phyloP scores from a whole-genome alignment of 2,113 vertebrate genomes.

The Pterophyllum scalare region DNA sequence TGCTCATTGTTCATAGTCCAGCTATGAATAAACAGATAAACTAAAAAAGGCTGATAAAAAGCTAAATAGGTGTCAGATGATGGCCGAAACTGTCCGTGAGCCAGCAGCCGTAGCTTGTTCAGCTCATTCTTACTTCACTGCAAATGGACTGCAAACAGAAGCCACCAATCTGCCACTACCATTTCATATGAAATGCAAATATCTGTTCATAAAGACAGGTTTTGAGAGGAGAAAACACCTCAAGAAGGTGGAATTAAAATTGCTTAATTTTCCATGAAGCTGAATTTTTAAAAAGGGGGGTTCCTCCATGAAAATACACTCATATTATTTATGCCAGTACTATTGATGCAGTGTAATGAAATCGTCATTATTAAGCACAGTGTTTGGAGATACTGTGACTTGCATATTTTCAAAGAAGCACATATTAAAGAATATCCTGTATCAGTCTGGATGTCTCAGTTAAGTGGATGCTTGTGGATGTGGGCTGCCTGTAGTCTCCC shows the following conservation, averaged over 20 bases:
- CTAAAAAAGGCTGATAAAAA: not conserved
- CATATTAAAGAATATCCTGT: conserved; percentile 20
- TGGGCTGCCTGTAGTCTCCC: conserved; percentile 19
- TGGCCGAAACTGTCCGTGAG: not conserved
- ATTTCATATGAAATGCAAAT: not conserved
- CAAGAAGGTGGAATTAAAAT: not conserved
- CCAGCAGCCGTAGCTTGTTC: not conserved
- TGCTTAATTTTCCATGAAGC: no score
- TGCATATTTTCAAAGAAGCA: conserved; percentile 21
- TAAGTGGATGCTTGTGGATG: conserved; percentile 41
- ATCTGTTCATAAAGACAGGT: not conserved
- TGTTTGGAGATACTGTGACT: conserved; percentile 21
- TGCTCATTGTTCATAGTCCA: not conserved
- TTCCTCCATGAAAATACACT: not conserved
- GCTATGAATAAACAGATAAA: not conserved
- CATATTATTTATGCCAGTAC: not conserved
- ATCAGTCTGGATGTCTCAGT: conserved; percentile 16
- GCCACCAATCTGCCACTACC: no score
- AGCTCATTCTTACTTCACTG: not conserved
- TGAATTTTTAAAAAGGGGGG: rapidly evolving
- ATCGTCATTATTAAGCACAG: not conserved
- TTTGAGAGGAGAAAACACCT: not conserved
- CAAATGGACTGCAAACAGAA: not conserved
- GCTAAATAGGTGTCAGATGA: not conserved
- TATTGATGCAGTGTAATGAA: conserved; percentile 2